Evolutionary conservation across 2,888 invertebrate genomes (phyloP), one percentile per base, ranked within the genome.

Genomic region (Metallyticus violacea): DNA sequence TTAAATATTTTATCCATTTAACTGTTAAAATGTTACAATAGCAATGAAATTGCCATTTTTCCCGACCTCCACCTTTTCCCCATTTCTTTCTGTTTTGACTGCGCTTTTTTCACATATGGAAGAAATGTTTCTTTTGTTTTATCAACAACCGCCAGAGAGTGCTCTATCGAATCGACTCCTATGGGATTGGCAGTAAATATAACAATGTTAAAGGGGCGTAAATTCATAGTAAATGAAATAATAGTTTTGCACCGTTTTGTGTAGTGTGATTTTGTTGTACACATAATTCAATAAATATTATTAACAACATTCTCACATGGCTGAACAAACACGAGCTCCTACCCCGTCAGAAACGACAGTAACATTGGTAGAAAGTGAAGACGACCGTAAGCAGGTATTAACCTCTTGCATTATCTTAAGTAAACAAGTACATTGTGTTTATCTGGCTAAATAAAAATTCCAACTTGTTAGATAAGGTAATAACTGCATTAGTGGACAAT

Each of bases 311-410:
- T 26, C 1, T n/a, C 2, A 6, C 26, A 88, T 88, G 88, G 85
- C 88, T 22, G 88, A 88, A 26, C 87, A 85, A 83, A 86, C 84
- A 1, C 40, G 87, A 79, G 80, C 86, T 25, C 78, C 85, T 15
- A 85, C 88, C 9, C 85, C 87, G 4, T 80, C 84, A 3, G 86
- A 87, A 76, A 6, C 85, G 25, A 86, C 87, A n/a, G 86, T 87
- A 79, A 88, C 88, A 40, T 76, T 87, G 77, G 86, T 87, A 22
- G 87, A 88, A 79, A 80, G 79, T 79, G 87, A 88, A 26, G 86
- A 87, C 77, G 87, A 86, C 15, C 78, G 79, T 62, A 77, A 77
- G 7, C 88, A 88, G 88, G 88, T 88, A 87, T 9, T 81, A 15
- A 62, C 22, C 40, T 62, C 15, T 29, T 7, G 28, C 9, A 27